phyloP scores from a whole-genome alignment of 2,888 invertebrate genomes.

The Lypha dubia region DNA sequence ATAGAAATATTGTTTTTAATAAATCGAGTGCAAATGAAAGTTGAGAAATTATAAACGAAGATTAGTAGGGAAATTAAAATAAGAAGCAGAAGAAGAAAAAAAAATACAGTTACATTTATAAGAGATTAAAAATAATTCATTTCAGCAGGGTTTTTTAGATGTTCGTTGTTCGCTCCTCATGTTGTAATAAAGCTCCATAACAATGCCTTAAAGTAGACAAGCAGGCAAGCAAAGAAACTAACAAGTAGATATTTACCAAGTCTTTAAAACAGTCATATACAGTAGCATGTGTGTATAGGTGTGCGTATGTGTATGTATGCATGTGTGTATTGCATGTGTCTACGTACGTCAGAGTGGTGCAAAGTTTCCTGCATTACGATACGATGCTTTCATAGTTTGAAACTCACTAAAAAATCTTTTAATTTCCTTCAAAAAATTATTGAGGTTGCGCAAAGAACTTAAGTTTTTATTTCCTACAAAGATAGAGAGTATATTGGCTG shows the following conservation, averaged over 20 bases:
- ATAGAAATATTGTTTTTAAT: conserved; percentile 70
- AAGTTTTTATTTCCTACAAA: too few relatives aligned
- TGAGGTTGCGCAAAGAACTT: too few relatives aligned
- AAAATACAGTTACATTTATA: conserved; percentile 17
- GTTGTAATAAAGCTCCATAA: not conserved
- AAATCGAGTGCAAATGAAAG: conserved; percentile 72
- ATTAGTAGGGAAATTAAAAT: conserved; percentile 63
- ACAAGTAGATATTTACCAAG: not conserved
- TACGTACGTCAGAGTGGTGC: too few relatives aligned
- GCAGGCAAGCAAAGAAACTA: too few relatives aligned
- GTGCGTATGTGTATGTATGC: not conserved
- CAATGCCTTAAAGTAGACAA: conserved; percentile 38
- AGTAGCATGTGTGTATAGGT: not conserved
- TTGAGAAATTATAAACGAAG: conserved; percentile 66
- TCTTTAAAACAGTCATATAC: not conserved
- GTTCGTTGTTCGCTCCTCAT: not conserved
- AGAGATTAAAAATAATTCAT: conserved; percentile 50
- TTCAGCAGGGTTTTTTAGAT: conserved; percentile 20
- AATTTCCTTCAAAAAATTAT: too few relatives aligned
- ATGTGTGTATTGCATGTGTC: not conserved
- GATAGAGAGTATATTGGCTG: too few relatives aligned
- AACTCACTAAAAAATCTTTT: too few relatives aligned
- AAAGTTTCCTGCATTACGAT: too few relatives aligned
- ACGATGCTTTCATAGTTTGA: too few relatives aligned
- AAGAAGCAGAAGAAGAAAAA: too few relatives aligned